A percentile compares a stretch with the other conserved stretches of the same genome.
phyloP scores from a whole-genome alignment of 2,797 vertebrate genomes.

The Bryconaethiops microstoma region DNA sequence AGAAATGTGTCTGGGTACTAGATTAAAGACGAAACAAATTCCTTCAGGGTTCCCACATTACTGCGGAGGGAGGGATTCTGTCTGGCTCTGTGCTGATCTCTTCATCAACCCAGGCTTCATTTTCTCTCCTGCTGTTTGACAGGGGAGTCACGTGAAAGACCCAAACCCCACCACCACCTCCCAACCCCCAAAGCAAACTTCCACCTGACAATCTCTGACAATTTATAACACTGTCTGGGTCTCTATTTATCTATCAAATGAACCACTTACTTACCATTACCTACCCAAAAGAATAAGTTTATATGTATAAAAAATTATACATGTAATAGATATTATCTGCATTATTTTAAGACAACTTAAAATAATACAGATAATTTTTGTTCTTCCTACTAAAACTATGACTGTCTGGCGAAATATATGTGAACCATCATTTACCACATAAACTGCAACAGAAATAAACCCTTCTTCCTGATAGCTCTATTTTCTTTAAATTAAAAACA shows the following conservation, averaged over 20 bases:
- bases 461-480: constrained; percentile 8
- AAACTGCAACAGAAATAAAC: neutral
- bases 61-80: constrained; percentile 31
- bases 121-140: constrained; percentile 22
- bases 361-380: no score
- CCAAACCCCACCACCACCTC: neutral
- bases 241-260: no score
- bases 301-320: no score
- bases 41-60: constrained; percentile 16
- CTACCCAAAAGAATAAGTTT: no score
- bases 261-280: no score
- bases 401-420: constrained; percentile 47
- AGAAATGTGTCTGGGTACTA: constrained; percentile 34
- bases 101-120: constrained; percentile 43
- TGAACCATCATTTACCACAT: no score
- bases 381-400: no score
- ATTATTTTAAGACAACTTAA: no score
- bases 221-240: constrained; percentile 40
- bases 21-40: constrained; percentile 37
- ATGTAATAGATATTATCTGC: no score
- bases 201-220: constrained; percentile 15
- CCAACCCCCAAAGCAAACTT: neutral
- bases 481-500: constrained; percentile 18
- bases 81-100: constrained; percentile 35
- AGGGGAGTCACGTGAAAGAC: constrained; percentile 8